phyloP scores from a whole-genome alignment of 2,888 invertebrate species.

The Brassicogethes aeneus region DNA sequence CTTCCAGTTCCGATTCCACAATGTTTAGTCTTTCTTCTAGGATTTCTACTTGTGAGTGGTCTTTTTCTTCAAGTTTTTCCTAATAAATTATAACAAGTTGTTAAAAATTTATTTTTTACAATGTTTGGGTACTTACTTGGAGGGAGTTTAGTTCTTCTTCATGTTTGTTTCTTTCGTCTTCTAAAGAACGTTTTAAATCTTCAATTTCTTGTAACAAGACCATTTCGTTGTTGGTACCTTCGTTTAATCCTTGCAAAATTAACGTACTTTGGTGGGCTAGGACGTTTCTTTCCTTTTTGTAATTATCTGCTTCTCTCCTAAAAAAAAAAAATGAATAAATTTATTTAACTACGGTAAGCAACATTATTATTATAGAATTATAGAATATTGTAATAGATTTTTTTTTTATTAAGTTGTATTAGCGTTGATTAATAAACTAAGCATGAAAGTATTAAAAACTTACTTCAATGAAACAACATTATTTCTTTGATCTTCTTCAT shows the following conservation, averaged over 20 bases:
- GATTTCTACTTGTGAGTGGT: slow-evolving; percentile 56
- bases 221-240: slow-evolving; percentile 46
- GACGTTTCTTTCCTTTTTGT: slow-evolving; percentile 54
- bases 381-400: too few relatives aligned
- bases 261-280: slow-evolving; percentile 58
- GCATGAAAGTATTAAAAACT: slow-evolving; percentile 15
- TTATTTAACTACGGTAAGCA: too few relatives aligned
- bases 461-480: slow-evolving; percentile 45
- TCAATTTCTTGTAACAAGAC: slow-evolving; percentile 55
- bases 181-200: slow-evolving; percentile 49
- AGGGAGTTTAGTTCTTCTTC: slow-evolving; percentile 49
- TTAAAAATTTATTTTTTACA: slow-evolving; percentile 5
- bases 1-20: slow-evolving; percentile 59
- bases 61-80: slow-evolving; percentile 56
- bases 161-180: slow-evolving; percentile 51
- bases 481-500: slow-evolving; percentile 53
- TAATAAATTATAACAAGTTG: slow-evolving; percentile 27
- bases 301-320: slow-evolving; percentile 49
- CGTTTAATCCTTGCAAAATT: slow-evolving; percentile 52
- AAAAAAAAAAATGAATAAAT: slow-evolving; percentile 22
- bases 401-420: too few relatives aligned
- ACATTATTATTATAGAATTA: too few relatives aligned
- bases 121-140: slow-evolving; percentile 41
- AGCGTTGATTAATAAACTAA: neutral
- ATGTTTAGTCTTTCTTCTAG: slow-evolving; percentile 61